Base-by-base conservation (phyloP, 1,140 invertebrate species). In the Nephila pilipes region DNA sequence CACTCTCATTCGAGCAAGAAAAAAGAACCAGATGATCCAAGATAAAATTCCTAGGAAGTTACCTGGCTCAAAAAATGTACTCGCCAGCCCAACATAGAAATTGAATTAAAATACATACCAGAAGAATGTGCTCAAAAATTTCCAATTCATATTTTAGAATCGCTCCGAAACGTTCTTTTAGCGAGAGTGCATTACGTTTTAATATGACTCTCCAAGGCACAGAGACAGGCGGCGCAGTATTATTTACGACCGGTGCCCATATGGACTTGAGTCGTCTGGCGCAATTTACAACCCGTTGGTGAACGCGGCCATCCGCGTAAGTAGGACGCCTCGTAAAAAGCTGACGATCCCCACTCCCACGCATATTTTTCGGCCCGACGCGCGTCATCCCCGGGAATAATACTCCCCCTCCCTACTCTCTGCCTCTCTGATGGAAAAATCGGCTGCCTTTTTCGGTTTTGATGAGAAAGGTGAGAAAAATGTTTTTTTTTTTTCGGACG, bases 201-300 rank as follows among this genome's bases (percentile, higher is more conserved):
- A 46, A 46, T 46, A 4, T 10, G 2, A 6, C 12, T 46, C 46
- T 10, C 46, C 46, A 0, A 46, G 46, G 12, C 6, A 0, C 46
- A 46, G 46, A 46, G 4, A 46, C 46, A 46, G 8, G 46, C 46
- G n/a, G n/a, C n/a, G 22, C 8, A 2, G 22, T 22, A 25, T 65
- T 65, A 65, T 65, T 65, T 65, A 65, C 25, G 22, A 8, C n/a
- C 14, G 63, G 46, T 25, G 63, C 63, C 25, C 63, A 65, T 22
- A 65, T 65, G 63, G 63, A 65, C 63, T n/a, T 18, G 58, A 60
- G 58, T 69, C 63, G n/a, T 69, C 18, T 18, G 69, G 69, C 25
- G 69, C 69, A 75, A 75, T 75, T 75, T 75, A 75, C 29, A 75
- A 75, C 69, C 69, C 69, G 69, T 75, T 75, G 69, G 69, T 16